Conservation (phyloP, 2,888 invertebrate genomes). For the Caenorhabditis becei region DNA sequence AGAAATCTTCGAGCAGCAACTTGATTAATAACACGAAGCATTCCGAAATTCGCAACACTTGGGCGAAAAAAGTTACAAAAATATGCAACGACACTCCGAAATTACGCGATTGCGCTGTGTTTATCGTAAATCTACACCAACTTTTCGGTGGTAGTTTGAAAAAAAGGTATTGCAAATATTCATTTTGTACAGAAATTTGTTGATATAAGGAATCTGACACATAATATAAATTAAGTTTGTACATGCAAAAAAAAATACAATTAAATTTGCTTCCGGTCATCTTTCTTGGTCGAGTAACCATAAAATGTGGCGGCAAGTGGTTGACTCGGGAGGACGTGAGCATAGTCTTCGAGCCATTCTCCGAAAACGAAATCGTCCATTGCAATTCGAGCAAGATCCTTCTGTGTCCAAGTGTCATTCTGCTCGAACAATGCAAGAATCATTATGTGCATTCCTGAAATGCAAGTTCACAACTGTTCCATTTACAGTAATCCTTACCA, state of each 20-base stretch:
- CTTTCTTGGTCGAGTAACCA: conserved; percentile 56
- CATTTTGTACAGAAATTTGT: no score
- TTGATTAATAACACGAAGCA: conserved; percentile 26
- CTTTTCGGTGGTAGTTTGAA: conserved; percentile 24
- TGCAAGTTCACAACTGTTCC: not conserved
- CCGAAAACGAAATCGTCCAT: conserved; percentile 59
- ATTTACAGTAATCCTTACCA: conserved; percentile 7
- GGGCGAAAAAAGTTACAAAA: not conserved
- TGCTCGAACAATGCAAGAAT: conserved; percentile 65
- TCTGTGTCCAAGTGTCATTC: conserved; percentile 57
- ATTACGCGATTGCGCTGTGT: conserved; percentile 21
- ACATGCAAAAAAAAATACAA: not conserved
- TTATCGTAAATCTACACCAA: no score
- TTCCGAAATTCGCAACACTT: conserved; percentile 1
- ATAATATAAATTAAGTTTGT: conserved; percentile 33
- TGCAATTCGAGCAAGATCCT: conserved; percentile 53
- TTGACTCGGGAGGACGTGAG: conserved; percentile 26
- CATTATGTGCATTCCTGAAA: conserved; percentile 64
- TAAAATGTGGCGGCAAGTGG: conserved; percentile 61
- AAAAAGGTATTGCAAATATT: no score
- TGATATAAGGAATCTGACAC: no score
- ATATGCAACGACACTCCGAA: conserved; percentile 24
- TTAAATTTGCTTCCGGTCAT: conserved; percentile 40
- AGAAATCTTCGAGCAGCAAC: conserved; percentile 24
- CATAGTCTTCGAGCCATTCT: conserved; percentile 44